Evolutionary conservation across 2,797 vertebrate species (phyloP).

Genomic region (Nyctalus aviator): DNA sequence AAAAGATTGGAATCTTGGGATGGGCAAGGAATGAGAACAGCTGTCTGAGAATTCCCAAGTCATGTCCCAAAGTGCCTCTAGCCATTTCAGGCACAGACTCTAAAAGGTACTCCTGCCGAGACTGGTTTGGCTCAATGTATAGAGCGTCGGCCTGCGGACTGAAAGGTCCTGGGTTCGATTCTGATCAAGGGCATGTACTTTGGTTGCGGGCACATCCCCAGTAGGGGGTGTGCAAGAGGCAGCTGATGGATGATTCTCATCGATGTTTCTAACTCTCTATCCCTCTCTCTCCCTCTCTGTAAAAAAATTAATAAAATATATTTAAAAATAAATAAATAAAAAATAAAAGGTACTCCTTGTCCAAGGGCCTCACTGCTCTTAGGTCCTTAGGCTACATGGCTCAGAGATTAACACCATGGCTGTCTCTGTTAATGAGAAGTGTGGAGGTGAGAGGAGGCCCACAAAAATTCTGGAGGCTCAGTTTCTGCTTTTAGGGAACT

Average conservation of each 20-base stretch:
- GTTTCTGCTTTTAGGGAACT: not conserved
- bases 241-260: no score
- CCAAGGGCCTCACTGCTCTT: not conserved
- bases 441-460: not conserved
- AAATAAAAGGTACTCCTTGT: not conserved
- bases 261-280: no score
- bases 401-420: not conserved
- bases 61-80: not conserved
- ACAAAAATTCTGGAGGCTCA: conserved; percentile 2
- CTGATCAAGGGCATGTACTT: no score
- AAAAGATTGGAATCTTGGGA: not conserved
- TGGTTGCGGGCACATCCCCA: no score
- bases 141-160: no score
- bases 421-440: not conserved
- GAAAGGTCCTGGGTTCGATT: no score
- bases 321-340: no score
- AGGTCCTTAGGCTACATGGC: not conserved
- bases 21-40: not conserved
- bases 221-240: no score
- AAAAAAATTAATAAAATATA: no score
- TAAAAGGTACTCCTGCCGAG: not conserved
- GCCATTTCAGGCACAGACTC: not conserved
- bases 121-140: no score
- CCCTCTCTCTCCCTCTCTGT: no score
- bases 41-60: not conserved